Percentiles rank a stretch among this genome's conserved stretches.
phyloP scores from a whole-genome alignment of 2,888 invertebrate species.

The Meliscaeva auricollis region DNA sequence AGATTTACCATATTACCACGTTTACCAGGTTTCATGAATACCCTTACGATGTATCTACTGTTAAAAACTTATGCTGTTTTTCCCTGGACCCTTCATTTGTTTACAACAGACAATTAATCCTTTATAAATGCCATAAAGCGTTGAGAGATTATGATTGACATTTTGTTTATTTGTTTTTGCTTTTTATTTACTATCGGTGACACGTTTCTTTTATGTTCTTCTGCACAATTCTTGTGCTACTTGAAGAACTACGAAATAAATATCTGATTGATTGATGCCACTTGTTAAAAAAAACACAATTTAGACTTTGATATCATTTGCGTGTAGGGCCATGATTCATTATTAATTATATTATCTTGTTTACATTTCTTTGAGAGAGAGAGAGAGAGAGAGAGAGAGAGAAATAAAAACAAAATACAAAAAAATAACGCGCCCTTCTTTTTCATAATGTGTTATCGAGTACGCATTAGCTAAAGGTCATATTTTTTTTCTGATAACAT shows the following conservation, averaged over 20 bases:
- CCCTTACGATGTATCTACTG: too few relatives aligned
- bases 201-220: background rate
- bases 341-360: constrained; percentile 25
- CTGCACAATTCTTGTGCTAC: too few relatives aligned
- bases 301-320: constrained; percentile 15
- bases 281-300: constrained; percentile 1
- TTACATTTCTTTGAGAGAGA: constrained; percentile 25
- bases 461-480: constrained; percentile 32
- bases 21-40: too few relatives aligned
- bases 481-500: constrained; percentile 8
- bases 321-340: constrained; percentile 9
- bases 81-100: too few relatives aligned
- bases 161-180: background rate
- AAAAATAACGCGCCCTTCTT: constrained; percentile 8
- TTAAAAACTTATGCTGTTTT: too few relatives aligned
- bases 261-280: background rate
- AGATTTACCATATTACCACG: too few relatives aligned
- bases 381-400: background rate
- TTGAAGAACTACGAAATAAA: background rate
- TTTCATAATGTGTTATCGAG: constrained; percentile 27
- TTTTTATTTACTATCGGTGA: background rate
- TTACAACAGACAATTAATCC: background rate
- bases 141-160: background rate
- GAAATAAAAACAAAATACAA: too few relatives aligned
- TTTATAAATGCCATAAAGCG: background rate